Conservation (phyloP, 2,797 vertebrate species). For the Gallinago solitaria region DNA sequence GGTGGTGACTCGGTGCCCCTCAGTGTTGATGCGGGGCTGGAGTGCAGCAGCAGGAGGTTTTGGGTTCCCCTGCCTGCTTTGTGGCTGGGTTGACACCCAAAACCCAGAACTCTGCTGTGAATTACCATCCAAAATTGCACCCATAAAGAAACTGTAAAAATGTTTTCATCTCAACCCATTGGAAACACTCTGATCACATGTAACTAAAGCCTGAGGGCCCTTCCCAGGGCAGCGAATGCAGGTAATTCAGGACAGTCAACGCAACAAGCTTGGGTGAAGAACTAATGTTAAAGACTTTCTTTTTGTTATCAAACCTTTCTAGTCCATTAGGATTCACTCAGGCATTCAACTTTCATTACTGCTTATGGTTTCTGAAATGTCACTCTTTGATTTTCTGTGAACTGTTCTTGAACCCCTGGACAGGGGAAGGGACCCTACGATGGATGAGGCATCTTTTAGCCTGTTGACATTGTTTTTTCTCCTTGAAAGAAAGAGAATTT, state of each 20-base stretch:
- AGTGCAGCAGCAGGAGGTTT: not conserved
- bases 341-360: not conserved
- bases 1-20: not conserved
- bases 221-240: not conserved
- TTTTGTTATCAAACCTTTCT: not conserved
- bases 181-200: not conserved
- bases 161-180: not conserved
- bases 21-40: not conserved
- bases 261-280: not conserved
- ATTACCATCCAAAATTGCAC: not conserved
- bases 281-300: not conserved
- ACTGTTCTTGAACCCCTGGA: not conserved
- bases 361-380: not conserved
- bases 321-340: constrained; percentile 7
- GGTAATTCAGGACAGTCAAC: not conserved
- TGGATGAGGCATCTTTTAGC: not conserved
- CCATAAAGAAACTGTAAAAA: not conserved
- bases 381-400: not conserved
- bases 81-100: not conserved
- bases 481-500: not conserved
- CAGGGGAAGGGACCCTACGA: not conserved
- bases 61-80: not conserved
- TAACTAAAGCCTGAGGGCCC: not conserved
- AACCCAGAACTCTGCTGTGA: not conserved
- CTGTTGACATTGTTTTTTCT: not conserved